Base-by-base conservation (phyloP, 1,140 invertebrate genomes). In the Dinothrombium tinctorium region DNA sequence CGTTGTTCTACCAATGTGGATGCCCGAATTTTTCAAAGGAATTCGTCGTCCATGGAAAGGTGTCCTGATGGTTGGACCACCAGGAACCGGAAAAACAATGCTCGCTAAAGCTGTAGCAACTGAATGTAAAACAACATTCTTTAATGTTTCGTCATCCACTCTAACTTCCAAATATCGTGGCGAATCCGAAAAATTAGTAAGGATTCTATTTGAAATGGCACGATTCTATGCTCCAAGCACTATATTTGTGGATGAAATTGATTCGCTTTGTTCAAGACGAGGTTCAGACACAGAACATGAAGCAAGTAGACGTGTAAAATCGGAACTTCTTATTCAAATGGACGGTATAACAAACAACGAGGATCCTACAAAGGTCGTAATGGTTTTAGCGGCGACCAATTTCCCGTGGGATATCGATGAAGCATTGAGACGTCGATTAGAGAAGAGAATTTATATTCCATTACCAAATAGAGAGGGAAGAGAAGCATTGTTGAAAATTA, bases 401-500 rank as follows among this genome's bases (percentile, higher is more conserved):
- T 96, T 95, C 59, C 94, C 94, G 2, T 99, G 90, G 92, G 90
- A 98, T 56, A 83, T 99, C 45, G 94, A 99, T 59, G 92, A 98
- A 60, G 94, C 92, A 21, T 62, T 98, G 15, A 64, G 89, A 32
- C 67, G 94, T 39, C 69, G 94, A 47, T 64, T 99, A n/a, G 94
- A 99, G 58, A 99, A 98, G 63, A 69, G 92, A 47, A 96, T 99
- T 54, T 98, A 98, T 62, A 98, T 99, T 59, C 89, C 92, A n/a
- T 63, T 99, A 48, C 94, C 94, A 0, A 86, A 76, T 53, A 72
- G 54, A 51, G 74, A 79, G 54, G 89, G 87, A 11, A 65, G 90
- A 46, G 75, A 84, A 59, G 79, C 83, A 3, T 56, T 96, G 15
- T 61, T 96, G 15, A 75, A 74, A 54, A 94, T 95, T 47, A 95